Evolutionary conservation across 1,140 invertebrate genomes (phyloP), one percentile per base, ranked within the genome.

Genomic region (Condylostylus longicornis): DNA sequence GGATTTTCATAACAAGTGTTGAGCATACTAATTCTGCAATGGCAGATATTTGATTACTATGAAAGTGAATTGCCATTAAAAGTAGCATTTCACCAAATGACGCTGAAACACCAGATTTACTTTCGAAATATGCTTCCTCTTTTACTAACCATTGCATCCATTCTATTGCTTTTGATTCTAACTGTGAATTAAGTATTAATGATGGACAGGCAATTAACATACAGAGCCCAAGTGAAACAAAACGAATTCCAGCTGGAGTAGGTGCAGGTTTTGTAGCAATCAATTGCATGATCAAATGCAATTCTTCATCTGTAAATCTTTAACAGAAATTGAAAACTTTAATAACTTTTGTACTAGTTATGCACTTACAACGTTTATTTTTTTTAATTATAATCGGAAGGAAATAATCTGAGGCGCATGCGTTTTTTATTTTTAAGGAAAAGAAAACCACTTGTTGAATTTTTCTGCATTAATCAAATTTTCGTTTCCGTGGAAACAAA

Each of bases 1-100:
- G 75, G 45, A 96, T 82, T 61, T 93, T 90, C 87, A 97, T 95
- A 1, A 88, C 89, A 1, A 98, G 63, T 12, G 90, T 95, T 7
- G 86, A 78, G 52, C 87, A 93, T 0, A 96, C 89, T 12, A 96
- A 64, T 47, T 96, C 91, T 40, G 82, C 82, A 33, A 97, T 93
- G 5, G 90, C 86, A 32, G 76, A 77, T 7, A 91, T 58, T 61
- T 96, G 90, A 56, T 89, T 91, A 42, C 85, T 87, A 54, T 96
- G 91, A 56, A 96, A 96, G 57, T 96, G 90, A 45, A 96, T 95
- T 0, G 91, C 93, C 69, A 98, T 85, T 18, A 97, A 63, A 0
- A 97, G 71, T 12, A 98, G 64, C 83, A 96, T 91, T 64, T 96
- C 91, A n/a, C 88, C 90, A 61, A 95, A 91, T 18, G 82, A 86